Percentiles rank a stretch among this genome's conserved stretches.
These are phyloP conservation scores for Colistium nudipinnis DNA, from an alignment of 2,113 vertebrate species.

Conservation along the genomic window DNA sequence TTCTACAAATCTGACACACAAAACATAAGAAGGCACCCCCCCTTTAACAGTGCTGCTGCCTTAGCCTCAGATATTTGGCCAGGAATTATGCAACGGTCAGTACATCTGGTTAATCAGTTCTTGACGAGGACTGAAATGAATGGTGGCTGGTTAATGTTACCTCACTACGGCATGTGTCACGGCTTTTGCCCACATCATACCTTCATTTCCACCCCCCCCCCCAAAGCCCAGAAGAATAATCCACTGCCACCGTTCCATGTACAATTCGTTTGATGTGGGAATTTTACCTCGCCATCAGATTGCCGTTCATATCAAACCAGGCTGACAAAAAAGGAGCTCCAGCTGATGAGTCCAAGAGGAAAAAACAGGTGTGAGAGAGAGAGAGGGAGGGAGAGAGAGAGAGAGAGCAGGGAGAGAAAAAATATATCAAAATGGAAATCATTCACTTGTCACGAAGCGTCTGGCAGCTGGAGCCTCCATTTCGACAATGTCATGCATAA, in stretches of 20 bases:
- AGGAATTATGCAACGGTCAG: constrained; percentile 70
- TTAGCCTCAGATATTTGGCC: constrained; percentile 40
- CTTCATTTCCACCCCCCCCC: no score
- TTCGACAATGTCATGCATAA: constrained; percentile 77
- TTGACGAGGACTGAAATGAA: constrained; percentile 31
- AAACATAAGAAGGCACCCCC: constrained; percentile 16
- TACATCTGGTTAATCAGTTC: constrained; percentile 53
- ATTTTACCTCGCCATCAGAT: constrained; percentile 51
- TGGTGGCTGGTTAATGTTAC: constrained; percentile 40
- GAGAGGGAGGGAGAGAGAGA: constrained; percentile 33
- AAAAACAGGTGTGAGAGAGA: constrained; percentile 48
- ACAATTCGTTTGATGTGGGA: constrained; percentile 42
- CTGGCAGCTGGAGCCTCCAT: constrained; percentile 71
- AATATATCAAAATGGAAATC: constrained; percentile 67
- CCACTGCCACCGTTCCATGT: constrained; percentile 45
- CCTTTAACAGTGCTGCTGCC: constrained; percentile 12
- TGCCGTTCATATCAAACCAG: constrained; percentile 47
- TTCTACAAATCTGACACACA: constrained; percentile 29
- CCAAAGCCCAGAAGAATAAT: constrained; percentile 46
- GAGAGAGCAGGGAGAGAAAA: constrained; percentile 42
- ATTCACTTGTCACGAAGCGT: constrained; percentile 78
- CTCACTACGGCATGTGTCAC: constrained; percentile 34
- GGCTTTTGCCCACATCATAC: constrained; percentile 53
- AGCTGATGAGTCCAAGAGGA: constrained; percentile 44
- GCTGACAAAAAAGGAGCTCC: constrained; percentile 23